Percentiles rank a stretch among this genome's conserved stretches.
Conservation (phyloP, 2,888 invertebrate genomes). For the Caenorhabditis imperialis region DNA sequence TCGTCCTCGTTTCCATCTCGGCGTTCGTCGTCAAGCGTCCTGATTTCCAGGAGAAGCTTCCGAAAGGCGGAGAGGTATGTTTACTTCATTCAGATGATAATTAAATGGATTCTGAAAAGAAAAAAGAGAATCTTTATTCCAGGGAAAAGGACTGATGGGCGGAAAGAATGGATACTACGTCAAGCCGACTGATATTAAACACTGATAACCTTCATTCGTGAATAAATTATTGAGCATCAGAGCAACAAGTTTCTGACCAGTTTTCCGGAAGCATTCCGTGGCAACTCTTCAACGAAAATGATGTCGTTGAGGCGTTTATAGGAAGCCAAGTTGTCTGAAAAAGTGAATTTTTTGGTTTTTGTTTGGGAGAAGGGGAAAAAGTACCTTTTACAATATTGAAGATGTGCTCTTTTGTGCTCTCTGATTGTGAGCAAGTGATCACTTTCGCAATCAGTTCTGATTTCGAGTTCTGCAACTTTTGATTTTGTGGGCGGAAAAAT, state of each 20-base stretch:
- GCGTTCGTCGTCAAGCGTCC: neutral
- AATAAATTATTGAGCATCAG: neutral
- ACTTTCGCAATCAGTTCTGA: conserved; percentile 45
- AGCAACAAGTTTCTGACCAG: conserved; percentile 32
- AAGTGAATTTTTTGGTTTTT: too few species aligned
- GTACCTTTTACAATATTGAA: conserved; percentile 48
- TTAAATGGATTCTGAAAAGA: too few species aligned
- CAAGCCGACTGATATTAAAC: neutral
- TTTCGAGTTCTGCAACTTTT: conserved; percentile 1
- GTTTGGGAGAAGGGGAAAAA: too few species aligned
- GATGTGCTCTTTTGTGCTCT: conserved; percentile 31
- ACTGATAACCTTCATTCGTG: conserved; percentile 5
- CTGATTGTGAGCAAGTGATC: too few species aligned
- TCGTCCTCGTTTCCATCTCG: neutral
- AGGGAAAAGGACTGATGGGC: conserved; percentile 19
- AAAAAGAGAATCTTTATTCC: too few species aligned
- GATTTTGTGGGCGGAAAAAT: neutral
- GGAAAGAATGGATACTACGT: conserved; percentile 6
- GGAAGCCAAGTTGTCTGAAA: conserved; percentile 61
- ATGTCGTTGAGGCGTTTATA: conserved; percentile 61
- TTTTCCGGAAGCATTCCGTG: conserved; percentile 63
- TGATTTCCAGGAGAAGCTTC: too few species aligned
- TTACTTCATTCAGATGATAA: too few species aligned
- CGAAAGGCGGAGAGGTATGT: too few species aligned
- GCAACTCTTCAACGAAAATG: conserved; percentile 50